Evolutionary conservation across 2,888 invertebrate genomes (phyloP), one percentile per base, ranked within the genome.

Genomic region (Synanthedon myopaeformis): DNA sequence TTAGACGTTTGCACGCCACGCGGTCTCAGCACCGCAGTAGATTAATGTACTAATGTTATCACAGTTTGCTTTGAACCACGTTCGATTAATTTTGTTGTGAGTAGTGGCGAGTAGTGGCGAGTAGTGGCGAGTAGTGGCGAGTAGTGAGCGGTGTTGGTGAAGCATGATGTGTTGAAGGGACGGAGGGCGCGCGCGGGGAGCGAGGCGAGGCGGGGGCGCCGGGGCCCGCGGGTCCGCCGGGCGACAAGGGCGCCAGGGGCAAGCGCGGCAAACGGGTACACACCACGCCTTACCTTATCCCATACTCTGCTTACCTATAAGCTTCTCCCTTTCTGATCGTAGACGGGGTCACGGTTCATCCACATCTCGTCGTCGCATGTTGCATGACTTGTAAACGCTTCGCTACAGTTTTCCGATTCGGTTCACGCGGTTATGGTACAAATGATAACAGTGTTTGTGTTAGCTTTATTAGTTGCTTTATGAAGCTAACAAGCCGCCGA

Each of bases 211-310:
- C 91, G 64, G 96, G 96, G 68, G 93, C 92, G 62, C 89, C 91
- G 61, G 93, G 93, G 67, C 92, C 92, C 62, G 91, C 92, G 67
- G 96, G 95, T 70, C 89, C 89, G 67, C 88, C 92, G 69, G 97
- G 97, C 65, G 96, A 96, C 81, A 95, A 94, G 84, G 97, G 97
- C 77, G 90, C 93, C 66, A 91, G 96, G 76, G 97, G 97, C 78
- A 95, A 95, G 82, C 92, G 95, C 85, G 96, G 96, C 90, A 96
- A 96, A 89, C 91, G 94, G 95, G 96, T 96, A 94, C 93, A 23
- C 52, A 41, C n/a, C 55, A 53, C 42, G 14, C 51, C 12, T 52
- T 8, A 48, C 51, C 12, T 52, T 8, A 48, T 35, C 35, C 35
- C 8, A n/a, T 51, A 8, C 42, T 8, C 52, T 4, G 42, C 49